phyloP scores from a whole-genome alignment of 1,140 invertebrate species.

The Batillaria attramentaria region DNA sequence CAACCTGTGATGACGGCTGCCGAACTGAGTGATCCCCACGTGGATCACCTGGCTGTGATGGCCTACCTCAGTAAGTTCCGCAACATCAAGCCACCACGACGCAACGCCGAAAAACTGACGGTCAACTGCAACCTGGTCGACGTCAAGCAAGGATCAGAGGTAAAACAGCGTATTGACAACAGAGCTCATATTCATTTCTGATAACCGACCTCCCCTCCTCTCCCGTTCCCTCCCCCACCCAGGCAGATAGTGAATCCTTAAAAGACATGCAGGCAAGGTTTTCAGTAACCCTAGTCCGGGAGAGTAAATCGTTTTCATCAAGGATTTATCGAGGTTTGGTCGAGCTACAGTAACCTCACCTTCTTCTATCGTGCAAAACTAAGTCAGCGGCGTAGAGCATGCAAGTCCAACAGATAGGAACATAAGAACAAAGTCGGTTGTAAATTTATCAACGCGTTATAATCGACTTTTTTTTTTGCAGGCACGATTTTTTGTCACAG shows the following conservation, averaged over 20 bases:
- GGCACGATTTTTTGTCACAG: constrained; percentile 32
- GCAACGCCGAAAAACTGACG: constrained; percentile 58
- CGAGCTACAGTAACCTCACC: not conserved
- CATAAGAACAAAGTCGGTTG: no score
- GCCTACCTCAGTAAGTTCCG: constrained; percentile 91
- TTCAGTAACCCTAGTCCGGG: no score
- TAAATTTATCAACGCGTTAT: no score
- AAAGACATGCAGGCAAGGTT: no score
- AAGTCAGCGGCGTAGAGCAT: no score
- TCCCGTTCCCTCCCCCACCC: no score
- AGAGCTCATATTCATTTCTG: no score
- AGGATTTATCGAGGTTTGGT: not conserved
- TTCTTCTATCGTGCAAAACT: not conserved
- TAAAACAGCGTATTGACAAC: constrained; percentile 41
- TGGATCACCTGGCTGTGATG: constrained; percentile 96
- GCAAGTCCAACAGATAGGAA: no score
- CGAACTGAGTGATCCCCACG: constrained; percentile 94
- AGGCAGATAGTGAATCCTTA: no score
- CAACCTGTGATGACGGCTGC: constrained; percentile 90
- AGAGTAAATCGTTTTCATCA: no score
- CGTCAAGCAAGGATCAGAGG: constrained; percentile 51
- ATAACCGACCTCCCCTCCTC: no score
- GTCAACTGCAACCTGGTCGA: constrained; percentile 51
- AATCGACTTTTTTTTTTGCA: constrained; percentile 28
- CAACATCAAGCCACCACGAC: constrained; percentile 81